Evolutionary conservation across 2,888 invertebrate genomes (phyloP).

Genomic region (Sphecodes monilicornis): DNA sequence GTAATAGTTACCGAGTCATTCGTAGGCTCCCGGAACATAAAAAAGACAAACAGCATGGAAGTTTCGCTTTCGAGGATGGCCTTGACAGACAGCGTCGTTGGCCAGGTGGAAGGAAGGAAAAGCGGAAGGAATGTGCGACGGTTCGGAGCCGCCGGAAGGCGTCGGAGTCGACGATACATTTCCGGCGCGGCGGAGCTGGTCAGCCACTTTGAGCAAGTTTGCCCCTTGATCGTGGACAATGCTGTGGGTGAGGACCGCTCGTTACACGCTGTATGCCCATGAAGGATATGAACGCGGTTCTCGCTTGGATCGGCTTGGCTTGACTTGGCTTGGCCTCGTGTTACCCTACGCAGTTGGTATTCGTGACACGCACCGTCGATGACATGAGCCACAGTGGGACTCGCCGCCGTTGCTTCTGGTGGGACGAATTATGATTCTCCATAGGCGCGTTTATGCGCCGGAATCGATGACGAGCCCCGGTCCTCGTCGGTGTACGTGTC

Average conservation of each 20-base stretch:
- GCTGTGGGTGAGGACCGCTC: constrained; percentile 79
- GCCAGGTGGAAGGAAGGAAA: constrained; percentile 70
- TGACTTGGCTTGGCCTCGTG: background rate
- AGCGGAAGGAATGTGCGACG: constrained; percentile 73
- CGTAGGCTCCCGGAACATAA: background rate
- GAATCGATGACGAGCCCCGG: constrained; percentile 50
- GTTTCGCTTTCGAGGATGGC: background rate
- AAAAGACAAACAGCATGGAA: background rate
- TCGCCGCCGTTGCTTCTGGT: background rate
- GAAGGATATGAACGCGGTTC: constrained; percentile 60
- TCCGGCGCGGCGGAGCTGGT: constrained; percentile 63
- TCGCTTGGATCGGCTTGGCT: constrained; percentile 30
- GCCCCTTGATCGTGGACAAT: constrained; percentile 74
- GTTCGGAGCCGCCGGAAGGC: constrained; percentile 80
- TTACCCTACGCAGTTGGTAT: constrained; percentile 39
- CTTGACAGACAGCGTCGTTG: constrained; percentile 58
- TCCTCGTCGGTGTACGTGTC: constrained; percentile 24
- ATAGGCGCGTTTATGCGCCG: constrained; percentile 42
- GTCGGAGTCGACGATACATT: constrained; percentile 75
- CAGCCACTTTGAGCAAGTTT: constrained; percentile 69
- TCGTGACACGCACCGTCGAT: constrained; percentile 64
- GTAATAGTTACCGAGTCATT: too few species aligned
- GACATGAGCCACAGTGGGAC: constrained; percentile 59
- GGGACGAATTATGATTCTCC: constrained; percentile 60
- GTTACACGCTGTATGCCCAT: constrained; percentile 79